Evolutionary conservation across 1,140 invertebrate species (phyloP).

Genomic region (Mactra quadrangularis): DNA sequence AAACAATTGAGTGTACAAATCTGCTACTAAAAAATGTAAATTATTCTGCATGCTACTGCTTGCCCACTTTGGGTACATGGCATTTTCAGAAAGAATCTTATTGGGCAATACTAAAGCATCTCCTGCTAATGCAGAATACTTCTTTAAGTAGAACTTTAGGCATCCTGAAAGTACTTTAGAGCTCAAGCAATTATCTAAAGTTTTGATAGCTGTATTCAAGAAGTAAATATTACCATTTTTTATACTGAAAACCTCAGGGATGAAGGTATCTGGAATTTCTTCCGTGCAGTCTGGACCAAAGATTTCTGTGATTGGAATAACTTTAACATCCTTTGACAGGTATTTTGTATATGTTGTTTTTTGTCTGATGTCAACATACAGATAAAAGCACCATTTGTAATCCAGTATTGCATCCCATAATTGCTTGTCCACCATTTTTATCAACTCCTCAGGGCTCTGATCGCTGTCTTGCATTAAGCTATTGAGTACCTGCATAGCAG

Average conservation of each 20-base stretch:
- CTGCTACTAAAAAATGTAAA: background rate
- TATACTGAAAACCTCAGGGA: constrained; percentile 24
- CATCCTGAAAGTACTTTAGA: background rate
- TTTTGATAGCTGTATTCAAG: background rate
- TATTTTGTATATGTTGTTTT: background rate
- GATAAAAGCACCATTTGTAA: constrained; percentile 9
- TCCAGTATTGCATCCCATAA: background rate
- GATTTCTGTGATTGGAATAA: constrained; percentile 23
- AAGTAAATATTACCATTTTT: constrained; percentile 5
- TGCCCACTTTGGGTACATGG: background rate
- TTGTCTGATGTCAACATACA: constrained; percentile 19
- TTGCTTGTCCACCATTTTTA: background rate
- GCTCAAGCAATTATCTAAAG: background rate
- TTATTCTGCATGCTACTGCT: background rate
- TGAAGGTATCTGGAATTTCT: background rate
- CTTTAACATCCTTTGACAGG: background rate
- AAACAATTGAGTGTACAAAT: background rate
- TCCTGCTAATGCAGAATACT: constrained; percentile 20
- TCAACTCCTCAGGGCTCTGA: background rate
- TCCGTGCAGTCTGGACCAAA: constrained; percentile 22
- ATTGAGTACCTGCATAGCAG: constrained; percentile 2
- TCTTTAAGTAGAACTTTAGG: constrained; percentile 18
- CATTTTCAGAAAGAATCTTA: too few relatives aligned
- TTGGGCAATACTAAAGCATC: constrained; percentile 2
- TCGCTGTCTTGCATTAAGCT: background rate